Evolutionary conservation across 2,888 invertebrate genomes (phyloP), one percentile per base, ranked within the genome.

Genomic region (Hirtodrosophila alboralis): DNA sequence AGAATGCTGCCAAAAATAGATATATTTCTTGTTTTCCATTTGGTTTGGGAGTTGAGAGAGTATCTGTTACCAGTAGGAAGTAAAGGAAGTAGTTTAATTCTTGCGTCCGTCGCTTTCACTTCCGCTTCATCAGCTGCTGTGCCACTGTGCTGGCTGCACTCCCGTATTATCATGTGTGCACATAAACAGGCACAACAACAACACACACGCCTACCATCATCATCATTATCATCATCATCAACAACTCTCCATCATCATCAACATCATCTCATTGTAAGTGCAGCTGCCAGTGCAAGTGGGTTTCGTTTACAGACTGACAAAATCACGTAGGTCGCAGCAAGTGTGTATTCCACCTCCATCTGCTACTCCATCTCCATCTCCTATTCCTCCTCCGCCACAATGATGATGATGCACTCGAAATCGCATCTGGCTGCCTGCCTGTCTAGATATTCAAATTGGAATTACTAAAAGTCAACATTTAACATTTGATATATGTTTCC

Each of bases 61-160:
- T 45, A 31, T 52, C 41, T 27, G 48, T 41, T 30, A 28, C 10
- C 10, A 21, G 26, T 53, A 49, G 58, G 73, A 56, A 72, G 64
- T 43, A 38, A n/a, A 58, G 68, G 79, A 78, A 76, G 72, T 75
- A 63, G 75, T 66, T 78, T 57, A 81, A 67, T 72, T 69, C 75
- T n/a, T 72, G 66, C 57, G 43, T 65, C 61, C 58, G 78, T 62
- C 72, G 79, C 79, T 79, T 79, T 83, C 83, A 79, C 83, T 79
- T 79, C 79, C 79, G 79, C 79, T 68, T 76, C 79, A 83, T 79
- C 83, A 79, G 83, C 75, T 75, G 78, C 53, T 51, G 26, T 37
- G n/a, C n/a, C n/a, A n/a, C n/a, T n/a, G n/a, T 28, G 23, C 14
- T 48, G 63, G n/a, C n/a, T n/a, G n/a, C n/a, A n/a, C 34, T 65